Evolutionary conservation across 2,113 vertebrate genomes (phyloP).

Genomic region (Candoia aspera): DNA sequence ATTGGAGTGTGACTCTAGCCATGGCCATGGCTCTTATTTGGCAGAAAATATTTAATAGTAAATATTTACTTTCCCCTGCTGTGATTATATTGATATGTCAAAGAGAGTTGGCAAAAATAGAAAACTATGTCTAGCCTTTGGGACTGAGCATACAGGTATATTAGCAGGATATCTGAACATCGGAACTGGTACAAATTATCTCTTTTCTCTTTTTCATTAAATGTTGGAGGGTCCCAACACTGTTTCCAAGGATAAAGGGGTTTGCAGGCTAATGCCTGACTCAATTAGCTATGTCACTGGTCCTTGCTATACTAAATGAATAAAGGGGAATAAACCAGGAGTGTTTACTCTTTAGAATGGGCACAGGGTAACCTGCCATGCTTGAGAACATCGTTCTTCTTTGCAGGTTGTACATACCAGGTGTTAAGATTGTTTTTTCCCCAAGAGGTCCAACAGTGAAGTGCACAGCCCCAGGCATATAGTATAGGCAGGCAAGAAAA

Average conservation of each 20-base stretch:
- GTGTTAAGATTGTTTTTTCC: neutral
- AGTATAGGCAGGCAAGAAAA: neutral
- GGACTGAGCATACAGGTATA: neutral
- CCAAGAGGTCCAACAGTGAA: neutral
- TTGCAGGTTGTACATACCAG: neutral
- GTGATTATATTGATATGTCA: neutral
- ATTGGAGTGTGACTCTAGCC: neutral
- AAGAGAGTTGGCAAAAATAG: neutral
- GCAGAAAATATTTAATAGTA: neutral
- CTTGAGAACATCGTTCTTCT: neutral
- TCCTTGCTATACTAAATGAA: neutral
- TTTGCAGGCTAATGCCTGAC: neutral
- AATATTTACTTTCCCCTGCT: neutral
- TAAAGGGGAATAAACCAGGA: neutral
- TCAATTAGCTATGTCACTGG: neutral
- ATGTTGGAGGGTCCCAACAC: neutral
- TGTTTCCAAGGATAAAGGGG: neutral
- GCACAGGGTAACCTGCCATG: neutral
- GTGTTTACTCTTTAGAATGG: neutral
- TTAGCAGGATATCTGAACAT: neutral
- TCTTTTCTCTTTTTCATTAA: neutral
- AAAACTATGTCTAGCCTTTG: neutral
- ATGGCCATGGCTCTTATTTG: neutral
- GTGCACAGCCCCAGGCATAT: neutral
- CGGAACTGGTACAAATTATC: neutral